Evolutionary conservation across 1,140 invertebrate genomes (phyloP).

Genomic region (Aphelenchoides fujianensis): DNA sequence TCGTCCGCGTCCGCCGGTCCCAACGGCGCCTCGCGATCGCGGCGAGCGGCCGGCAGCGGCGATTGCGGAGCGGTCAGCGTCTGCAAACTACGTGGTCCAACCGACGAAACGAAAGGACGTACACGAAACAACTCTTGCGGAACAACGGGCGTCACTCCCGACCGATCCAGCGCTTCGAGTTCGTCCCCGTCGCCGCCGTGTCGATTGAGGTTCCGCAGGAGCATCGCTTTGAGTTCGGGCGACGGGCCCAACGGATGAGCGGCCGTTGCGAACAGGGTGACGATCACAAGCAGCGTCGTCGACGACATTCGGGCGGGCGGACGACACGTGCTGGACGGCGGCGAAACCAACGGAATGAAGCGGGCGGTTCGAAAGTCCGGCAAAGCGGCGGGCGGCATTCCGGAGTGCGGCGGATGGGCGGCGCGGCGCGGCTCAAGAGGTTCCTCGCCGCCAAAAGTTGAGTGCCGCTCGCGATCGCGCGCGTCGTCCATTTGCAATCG

Average conservation of each 20-base stretch:
- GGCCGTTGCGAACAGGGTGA: background rate
- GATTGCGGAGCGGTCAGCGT: background rate
- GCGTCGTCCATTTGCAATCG: too few relatives aligned
- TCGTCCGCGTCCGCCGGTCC: background rate
- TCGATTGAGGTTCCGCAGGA: conserved; percentile 12
- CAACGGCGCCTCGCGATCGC: background rate
- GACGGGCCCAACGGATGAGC: conserved; percentile 4
- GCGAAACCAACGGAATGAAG: background rate
- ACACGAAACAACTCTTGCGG: background rate
- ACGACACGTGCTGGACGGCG: too few relatives aligned
- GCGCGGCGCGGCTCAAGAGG: background rate
- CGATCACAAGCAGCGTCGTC: background rate
- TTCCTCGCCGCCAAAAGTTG: background rate
- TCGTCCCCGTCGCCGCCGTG: background rate
- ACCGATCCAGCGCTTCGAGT: conserved; percentile 6
- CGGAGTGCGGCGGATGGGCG: background rate
- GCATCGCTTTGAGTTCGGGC: conserved; percentile 17
- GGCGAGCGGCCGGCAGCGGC: background rate
- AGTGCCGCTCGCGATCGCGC: background rate
- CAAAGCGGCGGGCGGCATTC: background rate
- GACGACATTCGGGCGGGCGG: background rate
- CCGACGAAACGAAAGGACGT: background rate
- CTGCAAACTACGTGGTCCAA: too few relatives aligned
- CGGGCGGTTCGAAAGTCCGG: background rate
- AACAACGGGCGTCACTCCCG: background rate